Percentiles rank a stretch among this genome's conserved stretches.
phyloP scores from a whole-genome alignment of 2,113 vertebrate species.

The Rallus limicola region DNA sequence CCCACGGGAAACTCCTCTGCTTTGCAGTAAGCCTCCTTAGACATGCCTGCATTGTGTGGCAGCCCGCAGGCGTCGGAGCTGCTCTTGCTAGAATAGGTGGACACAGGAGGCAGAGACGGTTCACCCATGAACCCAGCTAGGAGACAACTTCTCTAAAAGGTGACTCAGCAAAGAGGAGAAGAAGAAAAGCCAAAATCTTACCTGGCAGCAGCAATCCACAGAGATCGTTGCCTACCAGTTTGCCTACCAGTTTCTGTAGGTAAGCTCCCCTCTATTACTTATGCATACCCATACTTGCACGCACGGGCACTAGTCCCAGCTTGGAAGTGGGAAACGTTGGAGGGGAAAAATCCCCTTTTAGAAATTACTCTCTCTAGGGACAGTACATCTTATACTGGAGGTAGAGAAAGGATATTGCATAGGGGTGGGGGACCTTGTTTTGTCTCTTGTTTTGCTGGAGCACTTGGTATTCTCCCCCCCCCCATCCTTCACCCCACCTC shows the following conservation, averaged over 20 bases:
- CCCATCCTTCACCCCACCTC: constrained; percentile 30
- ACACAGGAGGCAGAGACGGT: neutral
- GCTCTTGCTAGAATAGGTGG: neutral
- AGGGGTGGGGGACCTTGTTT: neutral
- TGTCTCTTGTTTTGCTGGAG: constrained; percentile 3
- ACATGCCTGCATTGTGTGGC: neutral
- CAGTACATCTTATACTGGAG: neutral
- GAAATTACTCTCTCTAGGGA: neutral
- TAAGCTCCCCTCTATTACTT: neutral
- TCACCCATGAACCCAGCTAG: neutral
- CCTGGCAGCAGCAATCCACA: constrained; percentile 39
- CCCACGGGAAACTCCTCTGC: neutral
- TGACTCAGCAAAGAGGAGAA: neutral
- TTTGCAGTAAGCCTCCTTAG: constrained; percentile 22
- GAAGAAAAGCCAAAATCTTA: constrained; percentile 45
- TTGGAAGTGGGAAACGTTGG: neutral
- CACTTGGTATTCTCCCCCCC: neutral
- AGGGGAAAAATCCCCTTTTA: neutral
- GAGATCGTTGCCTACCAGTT: neutral
- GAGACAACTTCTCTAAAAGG: neutral
- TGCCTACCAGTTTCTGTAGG: neutral
- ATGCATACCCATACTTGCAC: neutral
- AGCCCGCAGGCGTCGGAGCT: neutral
- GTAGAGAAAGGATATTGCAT: neutral
- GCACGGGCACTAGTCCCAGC: neutral